Conservation (phyloP, 2,888 invertebrate species). For the Alloplasta piceator region DNA sequence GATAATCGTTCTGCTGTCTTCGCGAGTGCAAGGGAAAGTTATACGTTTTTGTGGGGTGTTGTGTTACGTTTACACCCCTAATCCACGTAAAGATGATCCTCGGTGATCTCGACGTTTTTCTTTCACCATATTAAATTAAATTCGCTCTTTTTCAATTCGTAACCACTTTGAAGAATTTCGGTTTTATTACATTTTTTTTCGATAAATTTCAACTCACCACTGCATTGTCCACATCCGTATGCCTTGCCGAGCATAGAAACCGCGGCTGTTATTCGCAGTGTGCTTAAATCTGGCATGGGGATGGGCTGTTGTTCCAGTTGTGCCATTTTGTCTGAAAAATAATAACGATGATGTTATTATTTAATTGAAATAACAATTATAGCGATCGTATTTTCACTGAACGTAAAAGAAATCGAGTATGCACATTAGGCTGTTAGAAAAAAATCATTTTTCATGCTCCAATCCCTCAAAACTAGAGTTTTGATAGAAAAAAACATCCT, state of each 20-base stretch:
- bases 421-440: too few species aligned
- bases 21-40: not conserved
- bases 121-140: not conserved
- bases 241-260: conserved; percentile 85
- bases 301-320: conserved; percentile 83
- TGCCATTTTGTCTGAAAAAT: conserved; percentile 74
- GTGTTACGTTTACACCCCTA: conserved; percentile 24
- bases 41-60: not conserved
- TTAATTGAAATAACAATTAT: conserved; percentile 54
- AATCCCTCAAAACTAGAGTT: too few species aligned
- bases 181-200: not conserved
- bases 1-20: not conserved
- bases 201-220: conserved; percentile 76
- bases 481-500: too few species aligned
- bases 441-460: too few species aligned
- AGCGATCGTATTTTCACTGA: conserved; percentile 17
- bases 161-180: not conserved
- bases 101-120: too few species aligned
- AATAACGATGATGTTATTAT: conserved; percentile 15
- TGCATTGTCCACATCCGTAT: conserved; percentile 84
- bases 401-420: too few species aligned
- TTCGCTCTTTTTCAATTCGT: not conserved
- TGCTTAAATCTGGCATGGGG: conserved; percentile 84
- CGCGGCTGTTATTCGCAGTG: conserved; percentile 84
- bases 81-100: not conserved